A percentile compares a stretch with the other conserved stretches of the same genome.
Conservation (phyloP, 2,113 vertebrate genomes). For the Balaeniceps rex region DNA sequence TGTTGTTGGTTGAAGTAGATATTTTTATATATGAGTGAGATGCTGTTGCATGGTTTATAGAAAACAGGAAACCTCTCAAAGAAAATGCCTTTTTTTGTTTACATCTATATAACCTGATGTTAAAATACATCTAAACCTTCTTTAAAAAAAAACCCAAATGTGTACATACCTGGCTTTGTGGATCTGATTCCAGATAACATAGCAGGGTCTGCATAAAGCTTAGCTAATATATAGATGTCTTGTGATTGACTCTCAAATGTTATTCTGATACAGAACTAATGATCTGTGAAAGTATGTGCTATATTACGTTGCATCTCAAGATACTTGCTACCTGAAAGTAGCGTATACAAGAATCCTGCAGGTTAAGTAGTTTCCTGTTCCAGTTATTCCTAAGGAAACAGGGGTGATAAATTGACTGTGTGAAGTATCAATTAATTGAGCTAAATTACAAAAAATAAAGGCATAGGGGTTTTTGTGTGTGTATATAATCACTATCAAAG, state of each 20-base stretch:
- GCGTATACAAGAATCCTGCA: background rate
- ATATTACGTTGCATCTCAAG: background rate
- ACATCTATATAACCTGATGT: accelerated
- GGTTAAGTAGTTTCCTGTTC: background rate
- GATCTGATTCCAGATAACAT: background rate
- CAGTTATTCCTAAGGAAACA: background rate
- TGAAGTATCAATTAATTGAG: background rate
- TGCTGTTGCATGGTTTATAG: background rate
- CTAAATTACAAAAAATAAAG: background rate
- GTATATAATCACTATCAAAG: background rate
- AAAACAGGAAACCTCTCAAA: background rate
- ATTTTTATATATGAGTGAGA: background rate
- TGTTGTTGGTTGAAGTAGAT: background rate
- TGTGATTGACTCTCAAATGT: background rate
- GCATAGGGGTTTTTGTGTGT: background rate
- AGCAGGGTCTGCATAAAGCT: background rate
- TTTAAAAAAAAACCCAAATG: background rate
- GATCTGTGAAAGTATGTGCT: background rate
- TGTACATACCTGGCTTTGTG: background rate
- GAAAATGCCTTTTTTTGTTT: background rate
- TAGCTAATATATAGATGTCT: background rate
- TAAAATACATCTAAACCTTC: background rate
- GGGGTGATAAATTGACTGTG: background rate
- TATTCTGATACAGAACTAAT: background rate
- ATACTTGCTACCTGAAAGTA: background rate